These are phyloP conservation scores for Amyelois transitella DNA, from an alignment of 1,140 invertebrate genomes.

Conservation along the genomic window DNA sequence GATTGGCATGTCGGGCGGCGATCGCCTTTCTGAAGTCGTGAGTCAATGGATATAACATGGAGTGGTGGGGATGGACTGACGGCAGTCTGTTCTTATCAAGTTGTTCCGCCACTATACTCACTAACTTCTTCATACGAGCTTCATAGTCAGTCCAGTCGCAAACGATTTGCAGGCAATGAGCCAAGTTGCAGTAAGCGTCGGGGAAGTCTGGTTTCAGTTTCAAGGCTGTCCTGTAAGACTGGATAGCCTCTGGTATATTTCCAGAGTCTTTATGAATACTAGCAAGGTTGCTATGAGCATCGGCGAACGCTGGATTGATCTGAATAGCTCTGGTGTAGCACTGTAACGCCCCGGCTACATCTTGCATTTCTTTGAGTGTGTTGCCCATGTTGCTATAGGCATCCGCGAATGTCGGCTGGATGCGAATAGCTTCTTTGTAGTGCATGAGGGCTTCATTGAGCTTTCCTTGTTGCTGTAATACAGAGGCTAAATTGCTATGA, in stretches of 20 bases:
- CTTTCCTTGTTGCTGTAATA: constrained; percentile 98
- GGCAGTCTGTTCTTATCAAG: constrained; percentile 96
- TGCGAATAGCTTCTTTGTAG: constrained; percentile 98
- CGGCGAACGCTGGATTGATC: constrained; percentile 98
- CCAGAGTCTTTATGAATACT: constrained; percentile 99
- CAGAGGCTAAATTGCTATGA: constrained; percentile 98
- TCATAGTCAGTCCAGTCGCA: constrained; percentile 99
- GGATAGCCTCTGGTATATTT: constrained; percentile 98
- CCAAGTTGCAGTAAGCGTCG: constrained; percentile 99
- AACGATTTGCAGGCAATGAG: constrained; percentile 98
- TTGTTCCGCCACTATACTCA: constrained; percentile 97
- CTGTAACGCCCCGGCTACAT: constrained; percentile 95
- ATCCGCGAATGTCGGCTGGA: constrained; percentile 96
- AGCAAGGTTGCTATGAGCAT: constrained; percentile 99
- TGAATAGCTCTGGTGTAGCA: constrained; percentile 98
- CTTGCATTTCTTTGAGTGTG: constrained; percentile 99
- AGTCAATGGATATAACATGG: constrained; percentile 98
- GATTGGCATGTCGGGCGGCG: constrained; percentile 95
- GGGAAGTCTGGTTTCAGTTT: constrained; percentile 99
- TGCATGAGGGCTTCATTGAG: constrained; percentile 98
- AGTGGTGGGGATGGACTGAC: constrained; percentile 99
- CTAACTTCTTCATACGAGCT: constrained; percentile 95
- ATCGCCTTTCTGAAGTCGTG: constrained; percentile 97
- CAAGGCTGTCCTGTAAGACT: constrained; percentile 97
- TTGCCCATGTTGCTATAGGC: constrained; percentile 99